Evolutionary conservation across 2,888 invertebrate species (phyloP), one percentile per base, ranked within the genome.

Genomic region (Hybos culiciformis): DNA sequence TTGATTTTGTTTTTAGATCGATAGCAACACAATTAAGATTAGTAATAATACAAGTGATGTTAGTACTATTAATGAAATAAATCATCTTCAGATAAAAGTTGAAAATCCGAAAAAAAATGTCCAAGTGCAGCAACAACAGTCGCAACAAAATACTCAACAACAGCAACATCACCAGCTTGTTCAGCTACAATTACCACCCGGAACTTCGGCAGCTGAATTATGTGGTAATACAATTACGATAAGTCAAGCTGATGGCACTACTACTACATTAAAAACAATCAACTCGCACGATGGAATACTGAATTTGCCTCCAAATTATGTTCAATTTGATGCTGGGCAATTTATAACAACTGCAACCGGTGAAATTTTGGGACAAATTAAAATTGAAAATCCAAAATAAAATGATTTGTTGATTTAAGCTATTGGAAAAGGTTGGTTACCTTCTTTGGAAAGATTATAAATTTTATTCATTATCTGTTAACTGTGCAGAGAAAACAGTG

Each of bases 161-260:
- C 51, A 51, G 39, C 44, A 48, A 9, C 50, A 51, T 23, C 48
- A 48, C 37, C 48, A 48, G 18, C 29, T 48, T 17, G 40, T 48
- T 19, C 48, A 48, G 39, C 37, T 39, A 23, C 49, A 52, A 51
- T 51, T 62, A 46, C 57, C 58, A 5, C 53, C 58, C 14, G 60
- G 60, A 4, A 56, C 60, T 37, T 42, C 48, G 15, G 55, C 58
- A 19, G 59, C 59, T 45, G 59, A 60, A 48, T 44, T 62, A 24
- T 57, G 57, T 24, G 59, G 59, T 3, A 63, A 59, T 47, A 64
- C 63, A 5, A 62, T 65, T 39, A 63, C 65, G 23, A 62, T 64
- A 33, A 62, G 61, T 12, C 62, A 63, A 46, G 53, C 62, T 14
- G 49, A 44, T 20, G 50, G 51, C 43, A 50, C 52, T 2, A 49